Evolutionary conservation across 1,140 invertebrate genomes (phyloP), one percentile per base, ranked within the genome.

Genomic region (Pseudachorutes palmiensis): DNA sequence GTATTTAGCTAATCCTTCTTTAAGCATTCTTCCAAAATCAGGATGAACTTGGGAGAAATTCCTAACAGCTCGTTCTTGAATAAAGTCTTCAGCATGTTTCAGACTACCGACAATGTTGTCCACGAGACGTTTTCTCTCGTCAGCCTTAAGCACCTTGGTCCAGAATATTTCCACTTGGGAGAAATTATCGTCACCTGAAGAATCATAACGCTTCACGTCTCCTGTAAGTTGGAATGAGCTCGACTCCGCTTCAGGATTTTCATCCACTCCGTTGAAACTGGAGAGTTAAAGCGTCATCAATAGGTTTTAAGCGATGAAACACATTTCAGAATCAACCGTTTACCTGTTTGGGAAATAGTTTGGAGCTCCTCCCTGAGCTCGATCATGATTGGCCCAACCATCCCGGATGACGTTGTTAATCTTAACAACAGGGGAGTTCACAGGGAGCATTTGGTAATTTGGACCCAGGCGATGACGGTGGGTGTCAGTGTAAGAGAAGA

Each of bases 261-360:
- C 84, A 32, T 82, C 78, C 0, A 92, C 92, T 0, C 93, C 94
- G 68, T 81, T 80, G 79, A 97, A 98, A 68, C n/a, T n/a, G n/a
- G n/a, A n/a, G n/a, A n/a, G n/a, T n/a, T n/a, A n/a, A n/a, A n/a
- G n/a, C n/a, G n/a, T n/a, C n/a, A n/a, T n/a, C n/a, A n/a, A n/a
- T n/a, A n/a, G n/a, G n/a, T n/a, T n/a, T n/a, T n/a, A n/a, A n/a
- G n/a, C n/a, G n/a, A n/a, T n/a, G n/a, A n/a, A n/a, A n/a, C n/a
- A n/a, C n/a, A n/a, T n/a, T n/a, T n/a, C n/a, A n/a, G n/a, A n/a
- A n/a, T n/a, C n/a, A n/a, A n/a, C n/a, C n/a, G n/a, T n/a, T n/a
- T n/a, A n/a, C n/a, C 92, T 96, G 79, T 98, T 98, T 0, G 96
- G 96, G 81, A 86, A 95, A 77, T 97, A 98, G 79, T 97, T 97